Evolutionary conservation across 2,888 invertebrate species (phyloP), one percentile per base, ranked within the genome.

Genomic region (Drosophila suboccidentalis): DNA sequence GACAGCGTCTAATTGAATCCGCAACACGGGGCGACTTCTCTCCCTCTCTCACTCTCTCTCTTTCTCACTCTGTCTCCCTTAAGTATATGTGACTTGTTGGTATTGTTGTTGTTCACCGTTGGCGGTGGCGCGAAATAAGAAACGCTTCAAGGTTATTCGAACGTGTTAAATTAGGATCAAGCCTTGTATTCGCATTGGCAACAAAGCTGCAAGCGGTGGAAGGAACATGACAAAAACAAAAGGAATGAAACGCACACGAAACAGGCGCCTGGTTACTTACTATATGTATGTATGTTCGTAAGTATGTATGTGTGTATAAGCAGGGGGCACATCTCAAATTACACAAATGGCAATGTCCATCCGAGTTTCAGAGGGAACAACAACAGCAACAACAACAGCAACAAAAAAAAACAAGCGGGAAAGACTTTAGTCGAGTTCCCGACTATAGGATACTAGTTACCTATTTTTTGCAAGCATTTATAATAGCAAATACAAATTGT

Each of bases 151-250:
- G 78, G 83, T 83, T 77, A 81, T 82, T 90, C 86, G 88, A 87
- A 91, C 90, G 90, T 92, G 91, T 86, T 89, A 90, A 90, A 91
- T 91, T 90, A 90, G 87, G 90, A 87, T 83, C 87, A 79, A 80
- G 82, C 71, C 77, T 70, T 67, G 72, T 73, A 72, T 66, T 65
- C 77, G 70, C 75, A 75, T 75, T 76, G 67, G 75, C 76, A 79
- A 80, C 80, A 79, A 46, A 11, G 22, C 43, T 34, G 78, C 29
- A 8, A 79, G 80, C 80, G 74, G 75, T 70, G 74, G 71, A 84
- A 74, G 72, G 75, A 77, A 84, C 87, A 89, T 89, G 89, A 79
- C 82, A 76, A 84, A 79, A 86, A 86, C 89, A 86, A 86, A 53
- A 75, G 75, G 73, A 74, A 75, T 72, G 71, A 75, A 58, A 81